phyloP scores from a whole-genome alignment of 2,113 vertebrate species.

The Microcebus jonahi region DNA sequence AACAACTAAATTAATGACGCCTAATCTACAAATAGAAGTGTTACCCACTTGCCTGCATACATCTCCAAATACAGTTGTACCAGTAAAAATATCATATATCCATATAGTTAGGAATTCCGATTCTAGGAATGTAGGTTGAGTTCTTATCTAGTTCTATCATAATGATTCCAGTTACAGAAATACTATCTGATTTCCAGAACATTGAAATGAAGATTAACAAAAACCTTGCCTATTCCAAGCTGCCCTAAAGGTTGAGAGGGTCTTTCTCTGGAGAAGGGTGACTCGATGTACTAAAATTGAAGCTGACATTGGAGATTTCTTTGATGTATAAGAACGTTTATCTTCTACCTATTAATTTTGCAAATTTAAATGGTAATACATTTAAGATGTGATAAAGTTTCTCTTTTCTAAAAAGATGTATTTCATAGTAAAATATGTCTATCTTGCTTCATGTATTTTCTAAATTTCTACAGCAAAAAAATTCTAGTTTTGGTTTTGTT shows the following conservation, averaged over 20 bases:
- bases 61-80: neutral
- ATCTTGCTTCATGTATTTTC: slow-evolving; percentile 61
- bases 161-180: slow-evolving; percentile 22
- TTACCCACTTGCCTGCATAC: neutral
- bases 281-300: slow-evolving; percentile 25
- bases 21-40: neutral
- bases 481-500: slow-evolving; percentile 7
- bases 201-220: slow-evolving; percentile 33
- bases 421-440: slow-evolving; percentile 11
- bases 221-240: neutral
- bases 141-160: slow-evolving; percentile 25
- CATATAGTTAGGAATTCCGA: neutral
- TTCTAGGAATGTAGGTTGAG: neutral
- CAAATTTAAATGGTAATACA: neutral
- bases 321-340: neutral
- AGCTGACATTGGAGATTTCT: slow-evolving; percentile 14
- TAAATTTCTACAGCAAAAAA: slow-evolving; percentile 62
- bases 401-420: neutral
- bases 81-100: neutral
- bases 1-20: neutral
- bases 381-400: slow-evolving; percentile 62
- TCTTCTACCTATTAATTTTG: slow-evolving; percentile 63
- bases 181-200: slow-evolving; percentile 39
- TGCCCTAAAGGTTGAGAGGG: neutral
- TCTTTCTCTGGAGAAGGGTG: slow-evolving; percentile 17